A percentile compares a stretch with the other conserved stretches of the same genome.
These are phyloP conservation scores for Penelope pileata DNA, from an alignment of 2,113 vertebrate species.

Conservation along the genomic window DNA sequence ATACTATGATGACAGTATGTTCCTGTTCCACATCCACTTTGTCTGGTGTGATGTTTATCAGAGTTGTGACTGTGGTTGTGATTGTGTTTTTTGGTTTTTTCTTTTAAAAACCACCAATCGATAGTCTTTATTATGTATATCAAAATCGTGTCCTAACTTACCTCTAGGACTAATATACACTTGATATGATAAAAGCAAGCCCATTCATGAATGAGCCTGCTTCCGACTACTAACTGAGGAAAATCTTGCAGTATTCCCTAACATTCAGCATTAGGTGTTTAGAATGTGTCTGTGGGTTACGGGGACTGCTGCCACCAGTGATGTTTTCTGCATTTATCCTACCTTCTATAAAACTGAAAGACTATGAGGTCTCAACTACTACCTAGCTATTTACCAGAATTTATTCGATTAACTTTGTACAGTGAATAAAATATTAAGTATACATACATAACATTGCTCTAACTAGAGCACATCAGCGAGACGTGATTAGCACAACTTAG, in stretches of 20 bases:
- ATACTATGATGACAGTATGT: not conserved
- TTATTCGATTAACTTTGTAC: not conserved
- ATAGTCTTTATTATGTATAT: not conserved
- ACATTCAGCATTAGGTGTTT: not conserved
- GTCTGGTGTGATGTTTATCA: not conserved
- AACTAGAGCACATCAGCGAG: not conserved
- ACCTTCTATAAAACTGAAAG: not conserved
- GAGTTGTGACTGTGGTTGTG: not conserved
- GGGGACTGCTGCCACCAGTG: not conserved
- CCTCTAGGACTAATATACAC: not conserved
- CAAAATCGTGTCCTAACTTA: not conserved
- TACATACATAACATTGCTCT: too few relatives aligned
- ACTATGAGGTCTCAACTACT: not conserved
- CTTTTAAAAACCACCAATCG: not conserved
- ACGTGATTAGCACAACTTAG: not conserved
- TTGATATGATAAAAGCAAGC: not conserved
- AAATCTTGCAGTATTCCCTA: not conserved
- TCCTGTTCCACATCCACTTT: not conserved
- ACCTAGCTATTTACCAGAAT: not conserved
- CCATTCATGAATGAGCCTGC: not conserved
- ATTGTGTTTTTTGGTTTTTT: not conserved
- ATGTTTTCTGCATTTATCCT: not conserved
- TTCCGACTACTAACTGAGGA: not conserved
- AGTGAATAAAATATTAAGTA: not conserved
- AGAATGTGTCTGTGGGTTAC: not conserved